phyloP scores from a whole-genome alignment of 2,797 vertebrate genomes.

The Yasuhikotakia modesta region DNA sequence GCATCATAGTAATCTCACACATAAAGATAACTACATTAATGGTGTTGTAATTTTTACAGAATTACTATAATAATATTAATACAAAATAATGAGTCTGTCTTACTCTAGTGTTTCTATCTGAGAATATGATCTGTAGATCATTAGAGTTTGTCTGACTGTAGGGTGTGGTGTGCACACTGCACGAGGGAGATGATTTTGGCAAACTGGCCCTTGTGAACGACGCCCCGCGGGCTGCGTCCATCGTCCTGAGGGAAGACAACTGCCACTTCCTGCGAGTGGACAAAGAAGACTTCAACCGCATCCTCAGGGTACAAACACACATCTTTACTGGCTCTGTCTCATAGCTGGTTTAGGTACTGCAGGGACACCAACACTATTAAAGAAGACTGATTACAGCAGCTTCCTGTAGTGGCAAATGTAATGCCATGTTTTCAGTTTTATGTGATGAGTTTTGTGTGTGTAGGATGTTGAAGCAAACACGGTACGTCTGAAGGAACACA shows the following conservation, averaged over 20 bases:
- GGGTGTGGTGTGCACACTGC: slow-evolving; percentile 97
- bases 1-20: too few relatives aligned
- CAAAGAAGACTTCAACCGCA: slow-evolving; percentile 98
- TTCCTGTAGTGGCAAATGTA: not conserved
- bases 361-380: too few relatives aligned
- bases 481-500: slow-evolving; percentile 96
- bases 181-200: slow-evolving; percentile 97
- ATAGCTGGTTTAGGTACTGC: too few relatives aligned
- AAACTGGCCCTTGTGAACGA: slow-evolving; percentile 97
- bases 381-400: too few relatives aligned
- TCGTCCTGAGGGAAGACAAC: slow-evolving; percentile 94
- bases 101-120: not conserved
- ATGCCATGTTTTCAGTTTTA: not conserved
- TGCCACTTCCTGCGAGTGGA: slow-evolving; percentile 98
- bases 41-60: not conserved
- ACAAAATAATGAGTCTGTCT: not conserved
- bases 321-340: not conserved
- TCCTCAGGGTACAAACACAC: slow-evolving; percentile 81
- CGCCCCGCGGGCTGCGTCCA: slow-evolving; percentile 93
- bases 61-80: not conserved
- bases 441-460: slow-evolving; percentile 45
- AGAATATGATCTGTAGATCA: slow-evolving; percentile 97
- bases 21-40: not conserved
- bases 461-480: slow-evolving; percentile 99
- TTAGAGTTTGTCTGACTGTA: slow-evolving; percentile 83